Conservation (phyloP, 2,888 invertebrate species). For the Belgica antarctica region DNA sequence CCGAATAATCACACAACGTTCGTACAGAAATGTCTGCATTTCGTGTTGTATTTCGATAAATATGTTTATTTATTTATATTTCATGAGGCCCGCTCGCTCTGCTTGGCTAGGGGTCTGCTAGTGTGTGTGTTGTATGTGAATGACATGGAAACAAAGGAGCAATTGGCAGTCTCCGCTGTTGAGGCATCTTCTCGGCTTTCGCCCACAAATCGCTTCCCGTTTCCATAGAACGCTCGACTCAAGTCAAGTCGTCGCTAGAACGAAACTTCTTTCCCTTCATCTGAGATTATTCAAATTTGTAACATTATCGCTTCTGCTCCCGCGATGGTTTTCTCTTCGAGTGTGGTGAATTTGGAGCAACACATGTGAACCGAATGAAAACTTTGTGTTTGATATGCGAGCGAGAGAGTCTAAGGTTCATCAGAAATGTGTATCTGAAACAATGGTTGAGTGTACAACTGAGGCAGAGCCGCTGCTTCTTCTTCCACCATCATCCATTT, state of each 20-base stretch:
- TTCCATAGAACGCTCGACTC: not conserved
- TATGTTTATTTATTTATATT: constrained; percentile 44
- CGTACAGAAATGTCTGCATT: constrained; percentile 39
- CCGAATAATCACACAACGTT: constrained; percentile 24
- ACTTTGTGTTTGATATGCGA: too few relatives aligned
- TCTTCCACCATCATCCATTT: too few relatives aligned
- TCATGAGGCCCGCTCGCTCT: constrained; percentile 34
- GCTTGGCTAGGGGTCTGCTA: not conserved
- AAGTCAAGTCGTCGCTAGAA: not conserved
- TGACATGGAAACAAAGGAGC: constrained; percentile 21
- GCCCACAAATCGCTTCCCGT: not conserved
- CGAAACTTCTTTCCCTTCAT: too few relatives aligned
- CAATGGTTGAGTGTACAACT: constrained; percentile 23
- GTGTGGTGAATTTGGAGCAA: not conserved
- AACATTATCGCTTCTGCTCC: constrained; percentile 23
- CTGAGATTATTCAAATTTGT: constrained; percentile 27
- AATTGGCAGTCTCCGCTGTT: constrained; percentile 1
- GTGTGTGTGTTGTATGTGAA: constrained; percentile 1
- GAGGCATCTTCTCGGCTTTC: not conserved
- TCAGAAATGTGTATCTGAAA: constrained; percentile 14
- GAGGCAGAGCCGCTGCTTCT: not conserved
- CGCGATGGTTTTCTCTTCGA: constrained; percentile 7
- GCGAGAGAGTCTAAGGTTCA: constrained; percentile 5
- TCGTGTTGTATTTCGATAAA: constrained; percentile 42
- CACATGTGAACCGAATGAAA: too few relatives aligned